phyloP scores from a whole-genome alignment of 1,140 invertebrate genomes.

The Bombus pascuorum region DNA sequence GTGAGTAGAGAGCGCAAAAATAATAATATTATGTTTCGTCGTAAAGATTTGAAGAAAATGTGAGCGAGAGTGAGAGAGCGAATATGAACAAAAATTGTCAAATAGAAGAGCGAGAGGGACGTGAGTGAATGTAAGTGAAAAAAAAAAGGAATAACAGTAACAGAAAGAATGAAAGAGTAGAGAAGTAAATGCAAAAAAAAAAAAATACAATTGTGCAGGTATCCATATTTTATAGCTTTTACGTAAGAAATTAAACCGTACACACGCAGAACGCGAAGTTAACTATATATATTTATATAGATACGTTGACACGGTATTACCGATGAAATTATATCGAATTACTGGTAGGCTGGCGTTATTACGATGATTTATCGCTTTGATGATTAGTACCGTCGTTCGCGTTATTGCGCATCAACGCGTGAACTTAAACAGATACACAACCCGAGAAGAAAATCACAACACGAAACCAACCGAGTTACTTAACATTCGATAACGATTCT shows the following conservation, averaged over 20 bases:
- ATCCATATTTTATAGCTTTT: constrained; percentile 79
- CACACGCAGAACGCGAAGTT: constrained; percentile 72
- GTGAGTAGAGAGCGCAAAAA: constrained; percentile 33
- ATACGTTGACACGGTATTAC: constrained; percentile 75
- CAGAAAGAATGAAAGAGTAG: constrained; percentile 17
- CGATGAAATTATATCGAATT: constrained; percentile 68
- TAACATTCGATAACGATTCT: neutral
- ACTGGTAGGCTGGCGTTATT: constrained; percentile 47
- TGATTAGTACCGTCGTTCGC: neutral
- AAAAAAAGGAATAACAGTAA: neutral
- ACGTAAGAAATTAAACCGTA: constrained; percentile 67
- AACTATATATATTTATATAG: constrained; percentile 82
- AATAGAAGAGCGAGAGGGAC: neutral
- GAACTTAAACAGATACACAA: neutral
- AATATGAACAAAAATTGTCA: neutral
- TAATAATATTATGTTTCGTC: constrained; percentile 2
- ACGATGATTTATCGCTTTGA: constrained; percentile 23
- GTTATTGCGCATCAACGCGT: neutral
- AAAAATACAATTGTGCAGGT: constrained; percentile 55
- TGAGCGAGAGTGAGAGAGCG: neutral
- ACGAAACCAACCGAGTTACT: neutral
- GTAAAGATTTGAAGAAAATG: neutral
- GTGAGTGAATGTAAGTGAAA: neutral
- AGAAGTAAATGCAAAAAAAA: constrained; percentile 26
- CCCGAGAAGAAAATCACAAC: neutral